Evolutionary conservation across 2,113 vertebrate genomes (phyloP), one percentile per base, ranked within the genome.

Genomic region (Columba livia): DNA sequence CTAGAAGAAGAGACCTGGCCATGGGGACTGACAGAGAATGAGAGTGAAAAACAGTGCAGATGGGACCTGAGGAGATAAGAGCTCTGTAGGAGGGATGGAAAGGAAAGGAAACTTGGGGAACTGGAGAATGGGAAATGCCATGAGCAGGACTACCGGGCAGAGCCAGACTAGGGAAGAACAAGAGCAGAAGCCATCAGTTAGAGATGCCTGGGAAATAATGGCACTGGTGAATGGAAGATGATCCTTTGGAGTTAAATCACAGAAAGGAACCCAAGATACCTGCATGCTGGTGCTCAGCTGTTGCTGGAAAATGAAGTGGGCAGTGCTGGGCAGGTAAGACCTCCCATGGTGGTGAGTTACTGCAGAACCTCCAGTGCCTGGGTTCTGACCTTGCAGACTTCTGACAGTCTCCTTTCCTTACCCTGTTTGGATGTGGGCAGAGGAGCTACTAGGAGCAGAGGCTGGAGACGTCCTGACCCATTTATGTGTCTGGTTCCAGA

Each of bases 401-500:
- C 8, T 47, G 42, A 15, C n/a, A 67, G 25, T 31, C 4, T 88
- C 21, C 20, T 90, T n/a, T 50, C 26, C 23, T 64, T 31, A 3
- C 15, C 14, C 14, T 10, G 10, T 29, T 85, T 32, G 24, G n/a
- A 26, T 34, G 29, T 18, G 47, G 23, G 29, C 2, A 21, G 24
- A 79, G 17, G 26, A 90, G 51, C 26, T 38, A 19, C 32, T 0
- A 0, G 9, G 11, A 73, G n/a, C 51, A 32, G 29, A 57, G 15
- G 5, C 12, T 80, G 61, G 66, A 79, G 26, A 82, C 4, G 15
- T 78, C 25, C 47, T 57, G 12, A 6, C 18, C n/a, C 11, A 8
- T 34, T 50, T 42, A 7, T 0, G 0, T 10, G 4, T n/a, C 23
- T 50, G 67, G 20, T 24, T 25, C 12, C 79, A 88, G 24, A 44